Conservation (phyloP, 2,888 invertebrate genomes). For the Brachycybe producta region DNA sequence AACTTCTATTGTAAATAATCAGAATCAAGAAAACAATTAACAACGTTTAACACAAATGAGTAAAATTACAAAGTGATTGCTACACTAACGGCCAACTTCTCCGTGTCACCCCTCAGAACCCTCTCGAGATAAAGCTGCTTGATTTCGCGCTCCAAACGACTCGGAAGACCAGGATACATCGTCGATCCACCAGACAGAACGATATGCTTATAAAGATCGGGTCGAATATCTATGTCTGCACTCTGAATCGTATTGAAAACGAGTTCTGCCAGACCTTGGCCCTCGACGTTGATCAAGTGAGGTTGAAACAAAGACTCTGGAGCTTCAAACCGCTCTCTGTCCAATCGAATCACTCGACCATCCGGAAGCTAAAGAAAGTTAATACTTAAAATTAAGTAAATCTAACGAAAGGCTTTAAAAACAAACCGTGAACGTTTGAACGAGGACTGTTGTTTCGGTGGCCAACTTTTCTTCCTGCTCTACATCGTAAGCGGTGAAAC, state of each 20-base stretch:
- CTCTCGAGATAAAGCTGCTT: conserved; percentile 94
- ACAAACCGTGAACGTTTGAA: conserved; percentile 43
- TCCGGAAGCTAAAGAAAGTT: conserved; percentile 63
- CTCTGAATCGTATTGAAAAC: conserved; percentile 97
- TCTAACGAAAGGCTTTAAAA: neutral
- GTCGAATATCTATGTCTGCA: conserved; percentile 88
- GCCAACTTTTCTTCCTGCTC: conserved; percentile 95
- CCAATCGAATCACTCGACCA: conserved; percentile 88
- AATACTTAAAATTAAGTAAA: neutral
- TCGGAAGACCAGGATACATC: conserved; percentile 98
- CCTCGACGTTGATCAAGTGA: conserved; percentile 97
- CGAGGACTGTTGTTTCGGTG: conserved; percentile 93
- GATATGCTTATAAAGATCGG: conserved; percentile 96
- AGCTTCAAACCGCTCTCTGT: conserved; percentile 93
- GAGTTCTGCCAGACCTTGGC: conserved; percentile 85
- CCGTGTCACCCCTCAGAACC: conserved; percentile 88
- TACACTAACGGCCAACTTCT: conserved; percentile 46
- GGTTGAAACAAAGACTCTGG: conserved; percentile 98
- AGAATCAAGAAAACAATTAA: no score
- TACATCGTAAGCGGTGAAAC: conserved; percentile 96
- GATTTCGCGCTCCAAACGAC: conserved; percentile 90
- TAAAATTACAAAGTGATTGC: neutral
- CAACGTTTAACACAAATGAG: neutral
- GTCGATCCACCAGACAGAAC: conserved; percentile 97
- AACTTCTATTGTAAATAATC: no score